Evolutionary conservation across 2,113 vertebrate genomes (phyloP).

Genomic region (Oplegnathus fasciatus): DNA sequence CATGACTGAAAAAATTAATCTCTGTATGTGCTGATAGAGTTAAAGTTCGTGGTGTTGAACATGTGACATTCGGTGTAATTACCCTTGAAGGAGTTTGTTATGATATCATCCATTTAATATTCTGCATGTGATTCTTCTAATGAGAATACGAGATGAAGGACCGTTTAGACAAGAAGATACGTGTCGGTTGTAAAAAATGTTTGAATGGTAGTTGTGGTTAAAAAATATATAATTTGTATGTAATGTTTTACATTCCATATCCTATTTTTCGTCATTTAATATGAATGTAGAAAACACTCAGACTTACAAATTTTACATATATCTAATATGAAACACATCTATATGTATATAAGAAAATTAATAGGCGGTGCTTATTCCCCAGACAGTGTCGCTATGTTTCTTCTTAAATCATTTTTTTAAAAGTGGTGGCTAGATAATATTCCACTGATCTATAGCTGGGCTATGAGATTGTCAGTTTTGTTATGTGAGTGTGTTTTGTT

Average conservation of each 20-base stretch:
- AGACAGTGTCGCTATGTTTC: not conserved
- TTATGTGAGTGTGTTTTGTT: conserved; percentile 10
- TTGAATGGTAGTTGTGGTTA: not conserved
- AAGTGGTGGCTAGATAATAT: conserved; percentile 20
- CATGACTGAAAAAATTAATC: conserved; percentile 5
- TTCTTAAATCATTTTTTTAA: not conserved
- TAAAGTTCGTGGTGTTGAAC: conserved; percentile 10
- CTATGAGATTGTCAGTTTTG: conserved; percentile 11
- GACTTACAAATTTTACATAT: conserved; percentile 32
- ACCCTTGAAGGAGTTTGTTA: conserved; percentile 12
- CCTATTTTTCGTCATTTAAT: not conserved
- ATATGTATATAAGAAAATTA: not conserved
- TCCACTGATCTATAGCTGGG: conserved; percentile 42
- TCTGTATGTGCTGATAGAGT: conserved; percentile 13
- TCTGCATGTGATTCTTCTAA: conserved; percentile 42
- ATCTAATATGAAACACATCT: conserved; percentile 24
- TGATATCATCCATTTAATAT: conserved; percentile 1
- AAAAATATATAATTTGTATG: conserved; percentile 1
- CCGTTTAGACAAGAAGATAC: conserved; percentile 23
- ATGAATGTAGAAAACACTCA: conserved; percentile 44
- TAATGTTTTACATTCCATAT: not conserved
- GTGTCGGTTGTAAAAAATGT: conserved; percentile 19
- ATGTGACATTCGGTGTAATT: conserved; percentile 26
- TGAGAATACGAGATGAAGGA: conserved; percentile 30
- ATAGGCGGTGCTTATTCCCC: not conserved